Conservation (phyloP, 2,797 vertebrate genomes). For the Spizella passerina region DNA sequence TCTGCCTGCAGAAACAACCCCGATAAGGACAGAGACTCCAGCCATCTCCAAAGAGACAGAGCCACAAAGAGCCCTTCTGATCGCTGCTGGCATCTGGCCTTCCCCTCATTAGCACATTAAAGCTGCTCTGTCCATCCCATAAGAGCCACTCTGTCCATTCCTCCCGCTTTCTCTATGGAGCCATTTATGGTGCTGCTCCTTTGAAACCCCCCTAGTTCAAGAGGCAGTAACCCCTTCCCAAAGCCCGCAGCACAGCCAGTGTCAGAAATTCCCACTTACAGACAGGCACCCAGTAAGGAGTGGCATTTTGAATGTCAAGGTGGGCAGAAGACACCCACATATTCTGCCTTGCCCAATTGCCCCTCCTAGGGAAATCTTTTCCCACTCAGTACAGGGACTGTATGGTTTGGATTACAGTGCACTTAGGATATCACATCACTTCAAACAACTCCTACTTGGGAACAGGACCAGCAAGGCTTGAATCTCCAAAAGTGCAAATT, state of each 20-base stretch:
- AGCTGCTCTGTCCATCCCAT: constrained; percentile 77
- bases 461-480: neutral
- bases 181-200: constrained; percentile 69
- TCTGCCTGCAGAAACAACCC: constrained; percentile 35
- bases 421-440: neutral
- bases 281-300: constrained; percentile 11
- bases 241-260: constrained; percentile 35
- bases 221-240: constrained; percentile 73
- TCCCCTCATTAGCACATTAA: constrained; percentile 82
- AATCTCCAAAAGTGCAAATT: neutral
- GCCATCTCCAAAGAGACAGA: constrained; percentile 63
- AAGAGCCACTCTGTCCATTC: constrained; percentile 77
- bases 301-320: neutral
- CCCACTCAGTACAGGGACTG: neutral
- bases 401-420: neutral
- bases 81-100: constrained; percentile 76
- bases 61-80: constrained; percentile 80
- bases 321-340: neutral
- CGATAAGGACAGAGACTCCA: constrained; percentile 74
- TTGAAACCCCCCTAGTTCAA: constrained; percentile 73
- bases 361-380: neutral
- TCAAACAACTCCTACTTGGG: neutral
- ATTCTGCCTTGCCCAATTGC: neutral
- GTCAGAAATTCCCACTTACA: constrained; percentile 26
- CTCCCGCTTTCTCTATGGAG: constrained; percentile 62